Conservation (phyloP, 2,113 vertebrate genomes). For the Dasyornis broadbenti region DNA sequence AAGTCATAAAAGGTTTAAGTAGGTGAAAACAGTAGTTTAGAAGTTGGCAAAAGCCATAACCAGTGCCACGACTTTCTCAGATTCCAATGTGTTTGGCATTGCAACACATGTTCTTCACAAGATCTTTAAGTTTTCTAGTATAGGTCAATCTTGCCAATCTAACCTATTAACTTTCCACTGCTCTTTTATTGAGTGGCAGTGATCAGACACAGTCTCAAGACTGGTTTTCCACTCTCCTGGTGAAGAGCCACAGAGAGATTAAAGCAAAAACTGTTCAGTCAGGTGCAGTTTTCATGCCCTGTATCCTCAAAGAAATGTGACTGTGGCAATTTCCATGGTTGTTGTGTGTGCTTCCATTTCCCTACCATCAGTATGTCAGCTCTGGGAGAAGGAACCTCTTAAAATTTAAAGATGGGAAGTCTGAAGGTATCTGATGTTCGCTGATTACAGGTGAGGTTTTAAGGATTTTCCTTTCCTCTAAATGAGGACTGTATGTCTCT, state of each 20-base stretch:
- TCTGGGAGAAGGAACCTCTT: background rate
- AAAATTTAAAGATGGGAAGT: background rate
- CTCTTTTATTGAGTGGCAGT: background rate
- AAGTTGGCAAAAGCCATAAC: background rate
- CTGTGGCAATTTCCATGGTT: background rate
- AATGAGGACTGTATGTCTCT: background rate
- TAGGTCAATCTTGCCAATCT: background rate
- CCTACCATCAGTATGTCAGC: background rate
- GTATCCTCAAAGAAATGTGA: background rate
- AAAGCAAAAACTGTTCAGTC: background rate
- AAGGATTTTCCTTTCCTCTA: background rate
- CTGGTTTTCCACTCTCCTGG: background rate
- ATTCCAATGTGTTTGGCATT: background rate
- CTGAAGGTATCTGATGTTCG: background rate
- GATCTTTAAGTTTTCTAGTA: background rate
- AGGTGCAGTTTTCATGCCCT: background rate
- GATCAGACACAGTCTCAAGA: background rate
- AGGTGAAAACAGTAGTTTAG: conserved; percentile 4
- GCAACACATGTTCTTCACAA: background rate
- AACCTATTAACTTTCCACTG: background rate
- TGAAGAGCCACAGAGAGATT: background rate
- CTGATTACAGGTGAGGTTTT: background rate
- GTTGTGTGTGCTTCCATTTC: background rate
- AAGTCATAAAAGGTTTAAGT: background rate
- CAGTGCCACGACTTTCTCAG: background rate